Evolutionary conservation across 2,797 vertebrate species (phyloP), one percentile per base, ranked within the genome.

Genomic region (Notamacropus eugenii): DNA sequence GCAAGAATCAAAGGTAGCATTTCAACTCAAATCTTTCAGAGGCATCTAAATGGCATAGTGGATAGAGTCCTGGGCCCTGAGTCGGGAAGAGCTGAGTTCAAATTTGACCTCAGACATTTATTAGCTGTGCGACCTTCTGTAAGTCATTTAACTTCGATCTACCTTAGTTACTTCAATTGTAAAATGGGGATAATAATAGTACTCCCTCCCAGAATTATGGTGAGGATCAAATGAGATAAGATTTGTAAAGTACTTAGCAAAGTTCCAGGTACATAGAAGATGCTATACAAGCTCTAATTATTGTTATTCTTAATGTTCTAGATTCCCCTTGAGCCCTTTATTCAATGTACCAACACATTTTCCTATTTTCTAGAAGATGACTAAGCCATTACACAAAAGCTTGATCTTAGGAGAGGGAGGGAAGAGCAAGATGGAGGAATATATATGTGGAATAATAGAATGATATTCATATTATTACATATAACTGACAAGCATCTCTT

Each of bases 401-500:
- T 87, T 87, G 40, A 87, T 50, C 2, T 46, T 87, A 40, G 74
- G 74, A 82, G 22, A 82, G 22, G 8, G 40, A 46, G 1, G 40
- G 40, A 82, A 50, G 40, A 50, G 3, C 12, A 16, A 27, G 9
- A 28, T 14, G 9, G 9, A 87, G 9, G 24, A 46, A 52, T 52
- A 52, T 52, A 52, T 52, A 52, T 52, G 52, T 52, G 52, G 52
- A 52, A 46, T 87, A 87, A 50, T 50, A 87, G 3, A 46, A 46
- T 24, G 5, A 40, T 87, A 27, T 87, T 87, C 50, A 27, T 50
- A 50, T 40, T 40, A 40, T 40, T 82, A 46, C 24, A 12, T 22
- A 22, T n/a, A 82, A 40, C 19, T 82, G n/a, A 96, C 97, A 97
- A 91, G 90, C 31, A 93, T 93, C 95, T 96, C 34, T 91, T 96